Evolutionary conservation across 2,888 invertebrate species (phyloP), one percentile per base, ranked within the genome.

Genomic region (Eristalis arbustorum): DNA sequence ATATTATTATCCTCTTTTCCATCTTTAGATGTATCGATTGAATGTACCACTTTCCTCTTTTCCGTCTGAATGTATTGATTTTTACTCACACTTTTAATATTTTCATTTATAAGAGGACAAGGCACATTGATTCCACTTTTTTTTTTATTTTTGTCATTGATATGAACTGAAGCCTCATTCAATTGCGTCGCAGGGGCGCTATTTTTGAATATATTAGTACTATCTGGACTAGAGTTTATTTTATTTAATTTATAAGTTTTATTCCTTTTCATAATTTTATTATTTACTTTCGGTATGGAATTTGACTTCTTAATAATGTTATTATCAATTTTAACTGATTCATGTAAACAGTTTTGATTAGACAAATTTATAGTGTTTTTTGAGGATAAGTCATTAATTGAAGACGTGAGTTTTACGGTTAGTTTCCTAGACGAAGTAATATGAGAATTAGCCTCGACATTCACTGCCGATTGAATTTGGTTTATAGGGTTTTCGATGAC

Each of bases 221-320:
- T 49, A 49, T 49, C 18, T 18, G 49, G 18, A 2, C 2, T 18
- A 8, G 8, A 18, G 8, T 49, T 49, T 22, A 18, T 6, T 18
- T 25, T 11, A 34, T 40, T 73, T 59, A 18, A 31, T 57, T 68
- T 75, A 5, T 13, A 10, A 25, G 13, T 13, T 37, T 28, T 66
- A 14, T 18, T 71, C 66, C 66, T 56, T 42, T 80, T 80, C 0
- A 71, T 25, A 62, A n/a, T 59, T 62, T 40, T 84, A 0, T 49
- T 49, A 42, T 22, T 22, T 23, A 25, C n/a, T 13, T 75, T 74
- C 56, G 22, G 37, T 25, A 2, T 8, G 8, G 49, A 49, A 49
- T 49, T 49, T n/a, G 18, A 0, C n/a, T 49, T n/a, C 18, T 49
- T 49, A 8, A 18, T 18, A 18, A 49, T 2, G n/a, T 5, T 42